Evolutionary conservation across 2,113 vertebrate species (phyloP), one percentile per base, ranked within the genome.

Genomic region (Dipodomys ordii): DNA sequence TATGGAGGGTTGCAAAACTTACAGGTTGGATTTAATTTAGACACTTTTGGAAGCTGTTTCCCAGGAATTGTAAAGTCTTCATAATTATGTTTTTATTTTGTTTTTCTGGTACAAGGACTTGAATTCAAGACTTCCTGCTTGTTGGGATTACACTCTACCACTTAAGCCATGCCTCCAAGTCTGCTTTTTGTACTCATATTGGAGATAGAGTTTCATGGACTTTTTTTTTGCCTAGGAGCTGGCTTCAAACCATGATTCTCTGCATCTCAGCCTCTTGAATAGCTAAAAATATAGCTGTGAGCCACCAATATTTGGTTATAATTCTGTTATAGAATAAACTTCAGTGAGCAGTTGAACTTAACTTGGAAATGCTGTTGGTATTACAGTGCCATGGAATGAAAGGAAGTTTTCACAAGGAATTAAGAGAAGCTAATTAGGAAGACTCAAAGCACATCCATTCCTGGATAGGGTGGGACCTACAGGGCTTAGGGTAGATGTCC

Each of bases 261-360:
- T 64, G 22, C n/a, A 39, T 27, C 32, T 7, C 53, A 18, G 62
- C 22, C 32, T 15, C 32, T 57, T 13, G 39, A 64, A 28, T 22
- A 25, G 2, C 57, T 81, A 60, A 32, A 7, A 81, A 39, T 62
- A 81, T 15, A 39, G n/a, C 30, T 23, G 18, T 62, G n/a, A 12
- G n/a, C 53, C 53, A 57, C 53, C 53, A 57, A 57, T 57, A 57
- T 3, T 57, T 57, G 32, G 62, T 39, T 39, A 46, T 73, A 35
- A 74, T 65, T 81, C 2, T 79, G 80, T 72, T 27, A 64, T 69
- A 83, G n/a, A 83, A 77, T 25, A 84, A 49, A 73, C 8, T 92
- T 88, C 68, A 83, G 67, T 39, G 74, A 78, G 77, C 12, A 65
- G 18, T 64, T 87, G 39, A 80, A 4, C 4, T 94, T 91, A 53